Percentiles rank a stretch among this genome's conserved stretches.
These are phyloP conservation scores for Notolabrus celidotus DNA, from an alignment of 2,797 vertebrate genomes.

Conservation along the genomic window DNA sequence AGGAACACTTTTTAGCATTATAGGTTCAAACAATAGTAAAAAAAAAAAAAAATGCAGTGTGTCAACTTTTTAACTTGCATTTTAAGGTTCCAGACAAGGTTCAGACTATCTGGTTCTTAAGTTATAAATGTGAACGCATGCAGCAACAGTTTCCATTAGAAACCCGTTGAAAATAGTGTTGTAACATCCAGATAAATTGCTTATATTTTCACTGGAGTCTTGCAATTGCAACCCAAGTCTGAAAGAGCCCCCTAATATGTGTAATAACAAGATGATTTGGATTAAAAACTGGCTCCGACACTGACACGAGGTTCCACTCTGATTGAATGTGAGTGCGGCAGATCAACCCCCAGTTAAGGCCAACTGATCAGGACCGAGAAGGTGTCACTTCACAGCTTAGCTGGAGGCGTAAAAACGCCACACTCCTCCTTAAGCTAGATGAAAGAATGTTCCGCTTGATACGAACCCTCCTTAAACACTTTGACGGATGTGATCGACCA, in stretches of 20 bases:
- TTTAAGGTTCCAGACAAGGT: no score
- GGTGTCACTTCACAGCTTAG: slow-evolving; percentile 72
- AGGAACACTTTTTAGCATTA: no score
- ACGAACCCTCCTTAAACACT: slow-evolving; percentile 64
- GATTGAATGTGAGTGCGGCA: slow-evolving; percentile 68
- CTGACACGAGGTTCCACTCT: slow-evolving; percentile 66
- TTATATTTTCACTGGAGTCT: slow-evolving; percentile 13
- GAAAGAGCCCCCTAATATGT: slow-evolving; percentile 20
- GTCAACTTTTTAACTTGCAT: no score
- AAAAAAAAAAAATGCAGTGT: no score
- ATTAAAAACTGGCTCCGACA: slow-evolving; percentile 57
- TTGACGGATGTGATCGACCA: slow-evolving; percentile 78
- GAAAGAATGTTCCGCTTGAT: slow-evolving; percentile 79
- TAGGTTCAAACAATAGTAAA: no score
- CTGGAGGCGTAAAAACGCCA: slow-evolving; percentile 61
- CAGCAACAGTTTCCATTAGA: no score
- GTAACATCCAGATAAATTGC: slow-evolving; percentile 22
- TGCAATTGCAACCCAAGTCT: slow-evolving; percentile 11
- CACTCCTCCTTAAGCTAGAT: slow-evolving; percentile 74
- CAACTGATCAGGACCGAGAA: slow-evolving; percentile 60
- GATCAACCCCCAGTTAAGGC: slow-evolving; percentile 73
- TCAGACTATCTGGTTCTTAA: no score
- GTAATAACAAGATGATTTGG: slow-evolving; percentile 41
- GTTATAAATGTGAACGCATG: no score
- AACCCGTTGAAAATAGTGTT: no score